Percentiles rank a stretch among this genome's conserved stretches.
Evolutionary conservation across 2,888 invertebrate genomes (phyloP).

Genomic region (Lycaena phlaeas): DNA sequence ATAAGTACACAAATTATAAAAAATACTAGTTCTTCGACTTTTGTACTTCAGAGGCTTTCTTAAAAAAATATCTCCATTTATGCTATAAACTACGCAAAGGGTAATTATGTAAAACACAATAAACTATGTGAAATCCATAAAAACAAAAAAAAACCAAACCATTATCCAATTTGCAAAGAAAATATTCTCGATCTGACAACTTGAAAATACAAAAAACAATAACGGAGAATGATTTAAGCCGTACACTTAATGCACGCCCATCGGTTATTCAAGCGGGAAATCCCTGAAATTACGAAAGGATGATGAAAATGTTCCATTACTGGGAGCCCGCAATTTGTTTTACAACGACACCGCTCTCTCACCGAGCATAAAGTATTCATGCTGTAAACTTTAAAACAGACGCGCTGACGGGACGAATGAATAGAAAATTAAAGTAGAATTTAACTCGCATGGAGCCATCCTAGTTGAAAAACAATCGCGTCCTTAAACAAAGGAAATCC

Average conservation of each 20-base stretch:
- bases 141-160: too few relatives aligned
- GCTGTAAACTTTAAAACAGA: conserved; percentile 20
- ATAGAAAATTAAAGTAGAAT: conserved; percentile 21
- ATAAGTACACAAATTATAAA: too few relatives aligned
- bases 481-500: conserved; percentile 7
- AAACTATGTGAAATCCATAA: too few relatives aligned
- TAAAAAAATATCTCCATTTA: too few relatives aligned
- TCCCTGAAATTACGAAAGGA: conserved; percentile 18
- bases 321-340: conserved; percentile 19
- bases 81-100: too few relatives aligned
- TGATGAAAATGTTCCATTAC: conserved; percentile 21
- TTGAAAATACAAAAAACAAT: neutral
- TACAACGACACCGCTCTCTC: conserved; percentile 13
- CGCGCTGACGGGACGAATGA: conserved; percentile 19
- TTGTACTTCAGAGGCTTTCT: too few relatives aligned
- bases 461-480: conserved; percentile 6
- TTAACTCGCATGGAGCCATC: conserved; percentile 13
- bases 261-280: conserved; percentile 8
- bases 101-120: too few relatives aligned
- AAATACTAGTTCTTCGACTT: too few relatives aligned
- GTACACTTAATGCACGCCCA: conserved; percentile 1
- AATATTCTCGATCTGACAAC: too few relatives aligned
- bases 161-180: too few relatives aligned
- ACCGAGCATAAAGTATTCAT: conserved; percentile 19
- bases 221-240: neutral